phyloP scores from a whole-genome alignment of 2,113 vertebrate species.

The Benitochromis conjunctus region DNA sequence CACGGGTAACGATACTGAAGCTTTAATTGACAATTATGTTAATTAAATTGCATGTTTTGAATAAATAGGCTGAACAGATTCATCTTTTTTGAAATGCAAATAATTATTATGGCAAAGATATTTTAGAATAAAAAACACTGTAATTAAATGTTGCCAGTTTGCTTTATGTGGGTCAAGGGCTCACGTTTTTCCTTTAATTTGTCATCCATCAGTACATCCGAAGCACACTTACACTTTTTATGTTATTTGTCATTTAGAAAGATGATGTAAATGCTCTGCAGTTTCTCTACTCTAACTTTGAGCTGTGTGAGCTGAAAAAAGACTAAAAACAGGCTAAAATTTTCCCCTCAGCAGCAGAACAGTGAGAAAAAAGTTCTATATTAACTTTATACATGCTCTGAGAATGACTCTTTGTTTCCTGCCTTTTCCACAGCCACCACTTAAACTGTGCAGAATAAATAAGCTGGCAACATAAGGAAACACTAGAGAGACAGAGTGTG shows the following conservation, averaged over 20 bases:
- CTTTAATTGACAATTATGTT: background rate
- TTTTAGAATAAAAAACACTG: background rate
- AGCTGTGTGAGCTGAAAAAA: conserved; percentile 9
- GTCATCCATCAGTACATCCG: background rate
- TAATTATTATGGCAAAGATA: background rate
- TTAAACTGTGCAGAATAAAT: conserved; percentile 72
- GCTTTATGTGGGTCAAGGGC: background rate
- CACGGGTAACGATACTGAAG: background rate
- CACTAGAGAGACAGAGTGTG: conserved; percentile 57
- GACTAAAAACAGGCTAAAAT: background rate
- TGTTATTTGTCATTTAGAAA: background rate
- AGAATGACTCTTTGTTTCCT: conserved; percentile 71
- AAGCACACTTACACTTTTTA: background rate
- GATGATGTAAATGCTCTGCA: background rate
- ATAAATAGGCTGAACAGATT: background rate
- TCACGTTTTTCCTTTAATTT: background rate
- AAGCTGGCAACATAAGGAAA: conserved; percentile 62
- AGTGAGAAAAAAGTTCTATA: conserved; percentile 13
- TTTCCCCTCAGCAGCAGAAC: conserved; percentile 31
- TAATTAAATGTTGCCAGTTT: background rate
- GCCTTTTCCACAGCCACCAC: conserved; percentile 60
- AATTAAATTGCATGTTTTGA: too few relatives aligned
- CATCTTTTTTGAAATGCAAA: background rate
- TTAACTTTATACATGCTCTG: conserved; percentile 58
- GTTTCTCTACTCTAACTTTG: conserved; percentile 5